Percentiles rank a stretch among this genome's conserved stretches.
Evolutionary conservation across 2,888 invertebrate species (phyloP).

Genomic region (Smittia aterrima): DNA sequence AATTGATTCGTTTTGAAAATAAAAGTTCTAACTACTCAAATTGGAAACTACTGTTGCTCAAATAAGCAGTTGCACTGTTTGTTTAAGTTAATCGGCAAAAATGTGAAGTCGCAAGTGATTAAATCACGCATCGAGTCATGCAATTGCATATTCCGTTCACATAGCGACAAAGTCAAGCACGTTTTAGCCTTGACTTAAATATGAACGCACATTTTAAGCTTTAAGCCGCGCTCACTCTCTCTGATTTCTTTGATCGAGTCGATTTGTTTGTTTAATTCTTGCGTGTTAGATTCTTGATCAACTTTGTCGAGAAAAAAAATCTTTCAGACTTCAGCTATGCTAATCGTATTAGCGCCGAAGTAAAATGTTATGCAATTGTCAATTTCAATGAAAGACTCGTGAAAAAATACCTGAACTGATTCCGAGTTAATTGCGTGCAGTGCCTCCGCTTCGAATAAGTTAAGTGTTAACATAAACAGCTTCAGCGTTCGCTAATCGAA

Average conservation of each 20-base stretch:
- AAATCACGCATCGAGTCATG: not conserved
- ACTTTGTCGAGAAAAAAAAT: not conserved
- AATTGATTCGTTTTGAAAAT: too few species aligned
- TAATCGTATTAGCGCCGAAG: not conserved
- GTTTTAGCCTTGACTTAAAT: constrained; percentile 4
- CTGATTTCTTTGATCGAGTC: not conserved
- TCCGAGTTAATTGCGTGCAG: not conserved
- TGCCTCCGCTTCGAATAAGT: not conserved
- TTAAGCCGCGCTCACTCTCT: not conserved
- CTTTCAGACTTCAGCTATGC: not conserved
- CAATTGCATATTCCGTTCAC: not conserved
- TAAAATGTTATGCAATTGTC: not conserved
- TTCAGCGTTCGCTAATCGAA: not conserved
- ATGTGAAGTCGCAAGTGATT: not conserved
- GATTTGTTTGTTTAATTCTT: not conserved
- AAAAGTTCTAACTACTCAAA: too few species aligned
- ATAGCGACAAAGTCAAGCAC: not conserved
- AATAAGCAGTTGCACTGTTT: not conserved
- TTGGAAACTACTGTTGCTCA: too few species aligned
- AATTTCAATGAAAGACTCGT: not conserved
- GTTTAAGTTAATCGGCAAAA: not conserved
- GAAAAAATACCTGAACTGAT: not conserved
- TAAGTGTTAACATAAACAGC: not conserved
- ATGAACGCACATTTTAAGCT: constrained; percentile 12
- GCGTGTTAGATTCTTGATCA: not conserved